These are phyloP conservation scores for Sphaeridia pumilis DNA, from an alignment of 2,888 invertebrate species.

Conservation along the genomic window DNA sequence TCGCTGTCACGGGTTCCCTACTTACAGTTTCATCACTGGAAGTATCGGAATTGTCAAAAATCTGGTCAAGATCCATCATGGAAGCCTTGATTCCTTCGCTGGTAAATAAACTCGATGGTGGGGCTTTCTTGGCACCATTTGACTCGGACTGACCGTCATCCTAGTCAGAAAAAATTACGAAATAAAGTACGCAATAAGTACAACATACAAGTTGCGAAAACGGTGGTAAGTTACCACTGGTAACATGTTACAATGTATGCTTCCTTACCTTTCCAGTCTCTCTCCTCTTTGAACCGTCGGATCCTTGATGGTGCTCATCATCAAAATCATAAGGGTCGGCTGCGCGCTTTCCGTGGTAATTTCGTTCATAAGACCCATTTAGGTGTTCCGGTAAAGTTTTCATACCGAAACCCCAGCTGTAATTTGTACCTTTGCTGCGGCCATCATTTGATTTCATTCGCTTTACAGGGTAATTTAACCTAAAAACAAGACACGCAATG, in stretches of 20 bases:
- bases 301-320: constrained; percentile 46
- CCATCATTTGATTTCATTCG: constrained; percentile 53
- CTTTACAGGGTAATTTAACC: constrained; percentile 85
- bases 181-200: neutral
- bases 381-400: constrained; percentile 21
- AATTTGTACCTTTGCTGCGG: constrained; percentile 18
- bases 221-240: too few species aligned
- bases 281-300: constrained; percentile 43
- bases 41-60: constrained; percentile 85
- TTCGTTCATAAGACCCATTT: constrained; percentile 18
- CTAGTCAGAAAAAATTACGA: constrained; percentile 18
- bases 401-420: constrained; percentile 35
- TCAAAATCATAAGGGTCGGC: constrained; percentile 61
- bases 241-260: too few species aligned
- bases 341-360: constrained; percentile 28
- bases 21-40: constrained; percentile 59
- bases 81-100: constrained; percentile 81
- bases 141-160: constrained; percentile 41
- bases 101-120: constrained; percentile 56
- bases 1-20: too few species aligned
- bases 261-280: constrained; percentile 36
- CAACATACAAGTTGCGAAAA: too few species aligned
- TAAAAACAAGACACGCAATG: constrained; percentile 25
- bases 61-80: constrained; percentile 80
- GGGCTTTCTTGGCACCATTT: constrained; percentile 36